Base-by-base conservation (phyloP, 2,888 invertebrate species). In the Tenthredo livida region DNA sequence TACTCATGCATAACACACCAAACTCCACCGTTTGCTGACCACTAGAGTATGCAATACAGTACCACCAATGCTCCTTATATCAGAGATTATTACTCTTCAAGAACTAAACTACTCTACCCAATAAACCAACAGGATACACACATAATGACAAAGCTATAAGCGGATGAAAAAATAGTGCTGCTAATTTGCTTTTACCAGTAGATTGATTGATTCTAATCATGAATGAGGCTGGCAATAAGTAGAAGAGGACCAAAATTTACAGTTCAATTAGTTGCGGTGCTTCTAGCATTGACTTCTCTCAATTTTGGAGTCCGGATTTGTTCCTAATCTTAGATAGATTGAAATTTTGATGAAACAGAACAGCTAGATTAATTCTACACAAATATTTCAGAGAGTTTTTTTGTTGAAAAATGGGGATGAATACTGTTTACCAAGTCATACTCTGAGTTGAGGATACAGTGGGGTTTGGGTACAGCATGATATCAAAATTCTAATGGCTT, bases 1-100 rank as follows among this genome's bases (percentile, higher is more conserved):
- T 93, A 93, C 93, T 93, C 93, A 93, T 93, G 93, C 93, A 93
- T 90, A 93, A 93, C 89, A 93, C 93, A 93, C 93, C 93, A 93
- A 93, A 93, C 93, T 93, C 93, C 93, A 93, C 93, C 93, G 93
- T 93, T 92, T 93, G 93, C 91, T 93, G 93, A 93, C 93, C 93
- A 93, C 93, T 93, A 93, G 92, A 92, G 92, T 93, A 92, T 93
- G 91, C 92, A 93, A 92, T 93, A 93, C 92, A 92, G 92, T 93
- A 93, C 93, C 92, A 92, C 92, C 91, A 90, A 92, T 93, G 90
- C 91, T 93, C 91, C 90, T 91, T 91, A 88, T 89, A 89, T 88
- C 89, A 90, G 88, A 86, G 77, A 86, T 83, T 40, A 86, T 84
- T 86, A 84, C 78, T 84, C 65, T 85, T 70, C 25, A 61, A 61